Evolutionary conservation across 1,140 invertebrate genomes (phyloP).

Genomic region (Cherax destructor): DNA sequence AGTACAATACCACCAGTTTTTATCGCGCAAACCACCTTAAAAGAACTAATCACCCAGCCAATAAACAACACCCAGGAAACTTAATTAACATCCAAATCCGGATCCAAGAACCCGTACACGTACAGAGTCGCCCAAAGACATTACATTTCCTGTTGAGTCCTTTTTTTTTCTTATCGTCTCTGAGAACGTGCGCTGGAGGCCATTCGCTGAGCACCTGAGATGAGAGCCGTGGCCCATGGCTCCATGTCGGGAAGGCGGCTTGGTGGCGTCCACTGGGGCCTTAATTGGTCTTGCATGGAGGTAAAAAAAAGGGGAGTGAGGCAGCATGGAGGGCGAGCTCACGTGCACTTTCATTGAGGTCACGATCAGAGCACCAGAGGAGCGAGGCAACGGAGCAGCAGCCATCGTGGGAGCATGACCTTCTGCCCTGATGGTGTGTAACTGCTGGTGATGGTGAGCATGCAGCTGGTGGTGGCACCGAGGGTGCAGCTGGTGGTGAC

Average conservation of each 20-base stretch:
- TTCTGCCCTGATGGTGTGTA: neutral
- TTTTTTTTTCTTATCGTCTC: neutral
- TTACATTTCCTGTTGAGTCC: neutral
- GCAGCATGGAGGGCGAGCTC: neutral
- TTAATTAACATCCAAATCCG: neutral
- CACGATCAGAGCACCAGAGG: neutral
- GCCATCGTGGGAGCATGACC: neutral
- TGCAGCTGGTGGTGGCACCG: neutral
- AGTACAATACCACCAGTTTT: neutral
- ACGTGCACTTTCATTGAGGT: neutral
- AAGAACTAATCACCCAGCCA: neutral
- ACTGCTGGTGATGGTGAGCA: neutral
- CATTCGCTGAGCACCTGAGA: too few species aligned
- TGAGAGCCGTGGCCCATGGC: neutral
- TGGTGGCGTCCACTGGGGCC: neutral
- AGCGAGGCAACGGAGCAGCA: neutral
- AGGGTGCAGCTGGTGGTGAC: neutral
- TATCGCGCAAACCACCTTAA: neutral
- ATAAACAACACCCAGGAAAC: neutral
- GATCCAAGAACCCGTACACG: neutral
- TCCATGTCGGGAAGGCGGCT: neutral
- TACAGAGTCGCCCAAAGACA: neutral
- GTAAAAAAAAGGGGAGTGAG: neutral
- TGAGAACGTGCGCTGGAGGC: neutral
- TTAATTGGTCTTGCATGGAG: neutral